Conservation (phyloP, 2,888 invertebrate species). For the Limnephilus marmoratus region DNA sequence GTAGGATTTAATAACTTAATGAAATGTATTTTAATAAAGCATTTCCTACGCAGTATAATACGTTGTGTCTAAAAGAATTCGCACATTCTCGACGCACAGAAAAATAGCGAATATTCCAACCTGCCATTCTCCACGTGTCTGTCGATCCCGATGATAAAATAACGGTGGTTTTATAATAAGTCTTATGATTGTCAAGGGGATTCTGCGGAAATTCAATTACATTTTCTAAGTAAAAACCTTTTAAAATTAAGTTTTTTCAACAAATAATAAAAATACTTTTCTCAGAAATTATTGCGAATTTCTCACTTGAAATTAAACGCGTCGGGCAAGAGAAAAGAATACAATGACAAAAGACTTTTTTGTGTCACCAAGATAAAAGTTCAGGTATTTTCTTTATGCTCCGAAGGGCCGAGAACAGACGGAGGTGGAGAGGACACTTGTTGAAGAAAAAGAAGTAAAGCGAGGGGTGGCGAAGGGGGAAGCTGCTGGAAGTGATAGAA, state of each 20-base stretch:
- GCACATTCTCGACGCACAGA: not conserved
- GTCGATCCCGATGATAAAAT: not conserved
- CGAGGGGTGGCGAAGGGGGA: not conserved
- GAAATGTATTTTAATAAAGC: not conserved
- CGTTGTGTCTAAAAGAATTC: not conserved
- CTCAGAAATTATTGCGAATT: not conserved
- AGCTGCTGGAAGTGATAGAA: constrained; percentile 19
- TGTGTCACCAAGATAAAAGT: constrained; percentile 28
- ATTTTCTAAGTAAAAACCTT: not conserved
- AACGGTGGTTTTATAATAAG: not conserved
- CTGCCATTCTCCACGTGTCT: not conserved
- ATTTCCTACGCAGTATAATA: not conserved
- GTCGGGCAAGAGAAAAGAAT: not conserved
- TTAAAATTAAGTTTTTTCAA: not conserved
- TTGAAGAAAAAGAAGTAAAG: constrained; percentile 13
- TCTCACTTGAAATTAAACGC: not conserved
- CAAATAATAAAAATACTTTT: not conserved
- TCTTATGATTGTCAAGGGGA: not conserved
- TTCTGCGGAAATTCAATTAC: not conserved
- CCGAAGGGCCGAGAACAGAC: not conserved
- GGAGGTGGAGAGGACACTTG: constrained; percentile 23
- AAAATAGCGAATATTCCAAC: not conserved
- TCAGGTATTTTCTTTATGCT: constrained; percentile 35
- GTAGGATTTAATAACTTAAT: not conserved
- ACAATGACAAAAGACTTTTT: not conserved